phyloP scores from a whole-genome alignment of 2,888 invertebrate species.

The Hirudinaria manillensis region DNA sequence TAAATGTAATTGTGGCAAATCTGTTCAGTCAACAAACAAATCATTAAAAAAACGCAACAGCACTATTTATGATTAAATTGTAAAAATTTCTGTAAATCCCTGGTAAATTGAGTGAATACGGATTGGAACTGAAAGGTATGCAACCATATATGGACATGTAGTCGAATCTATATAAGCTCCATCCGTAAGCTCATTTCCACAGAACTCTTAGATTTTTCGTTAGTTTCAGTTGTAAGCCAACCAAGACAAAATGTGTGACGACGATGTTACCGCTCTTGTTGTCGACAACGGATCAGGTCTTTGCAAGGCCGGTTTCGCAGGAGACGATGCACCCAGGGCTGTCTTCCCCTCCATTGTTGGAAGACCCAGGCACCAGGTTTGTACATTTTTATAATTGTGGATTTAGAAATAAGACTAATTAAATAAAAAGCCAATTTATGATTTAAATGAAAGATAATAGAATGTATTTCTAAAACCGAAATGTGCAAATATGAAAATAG shows the following conservation, averaged over 20 bases:
- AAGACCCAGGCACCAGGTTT: conserved; percentile 56
- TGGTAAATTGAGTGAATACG: too few relatives aligned
- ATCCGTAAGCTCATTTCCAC: background rate
- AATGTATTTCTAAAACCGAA: background rate
- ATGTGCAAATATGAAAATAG: too few relatives aligned
- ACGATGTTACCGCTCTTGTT: conserved; percentile 54
- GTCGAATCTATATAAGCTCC: background rate
- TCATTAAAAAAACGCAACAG: too few relatives aligned
- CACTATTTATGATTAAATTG: too few relatives aligned
- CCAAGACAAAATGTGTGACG: conserved; percentile 40
- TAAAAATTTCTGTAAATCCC: too few relatives aligned
- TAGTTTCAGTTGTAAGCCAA: background rate
- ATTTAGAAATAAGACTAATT: too few relatives aligned
- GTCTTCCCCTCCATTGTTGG: conserved; percentile 49
- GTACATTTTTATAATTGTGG: background rate
- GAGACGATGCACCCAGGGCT: conserved; percentile 58
- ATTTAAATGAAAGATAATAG: too few relatives aligned
- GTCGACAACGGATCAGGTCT: conserved; percentile 62
- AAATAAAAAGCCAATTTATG: too few relatives aligned
- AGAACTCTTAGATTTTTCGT: background rate
- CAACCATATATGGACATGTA: background rate
- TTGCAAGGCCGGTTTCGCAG: conserved; percentile 72
- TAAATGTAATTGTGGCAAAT: too few relatives aligned
- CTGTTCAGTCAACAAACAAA: too few relatives aligned
- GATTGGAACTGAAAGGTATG: background rate